Evolutionary conservation across 2,113 vertebrate species (phyloP), one percentile per base, ranked within the genome.

Genomic region (Lophius piscatorius): DNA sequence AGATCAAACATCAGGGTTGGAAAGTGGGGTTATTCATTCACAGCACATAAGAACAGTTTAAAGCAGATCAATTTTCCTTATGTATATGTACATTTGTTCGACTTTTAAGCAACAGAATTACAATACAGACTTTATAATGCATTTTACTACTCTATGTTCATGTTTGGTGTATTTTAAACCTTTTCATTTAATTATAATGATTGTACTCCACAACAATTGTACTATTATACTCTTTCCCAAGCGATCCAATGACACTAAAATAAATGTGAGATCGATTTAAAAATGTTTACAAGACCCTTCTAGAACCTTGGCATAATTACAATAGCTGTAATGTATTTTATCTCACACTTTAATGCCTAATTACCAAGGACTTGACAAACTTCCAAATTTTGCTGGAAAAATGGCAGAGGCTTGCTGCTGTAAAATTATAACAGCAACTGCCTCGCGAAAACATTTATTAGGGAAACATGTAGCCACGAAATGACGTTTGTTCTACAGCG

Each of bases 371-470:
- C 12, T 35, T 63, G 41, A 35, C 34, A 13, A 17, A 51, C 20
- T 35, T 76, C 46, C 41, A 47, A 5, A 28, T 74, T 39, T 66
- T 42, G 44, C 55, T 36, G 48, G 52, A 60, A 42, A 68, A 68
- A n/a, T 24, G 33, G 21, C 63, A 55, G 18, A 41, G 39, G 4
- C 16, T 40, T 39, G 31, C 51, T 35, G 28, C 48, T 18, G 36
- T 62, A 58, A 75, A 78, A 59, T 10, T 26, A 2, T 70, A 63
- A 55, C 6, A 52, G 31, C 22, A 50, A 48, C 12, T 78, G 45
- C 9, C 3, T 13, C 40, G 18, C 38, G 21, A 4, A 38, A 70
- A 18, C 12, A 35, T 62, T 72, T 70, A 39, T 31, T 14, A n/a
- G 40, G 36, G 18, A 45, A 56, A 75, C 60, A 50, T 47, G 46